phyloP scores from a whole-genome alignment of 92 coral and sea anemone species.

The Paragorgia papillata region DNA sequence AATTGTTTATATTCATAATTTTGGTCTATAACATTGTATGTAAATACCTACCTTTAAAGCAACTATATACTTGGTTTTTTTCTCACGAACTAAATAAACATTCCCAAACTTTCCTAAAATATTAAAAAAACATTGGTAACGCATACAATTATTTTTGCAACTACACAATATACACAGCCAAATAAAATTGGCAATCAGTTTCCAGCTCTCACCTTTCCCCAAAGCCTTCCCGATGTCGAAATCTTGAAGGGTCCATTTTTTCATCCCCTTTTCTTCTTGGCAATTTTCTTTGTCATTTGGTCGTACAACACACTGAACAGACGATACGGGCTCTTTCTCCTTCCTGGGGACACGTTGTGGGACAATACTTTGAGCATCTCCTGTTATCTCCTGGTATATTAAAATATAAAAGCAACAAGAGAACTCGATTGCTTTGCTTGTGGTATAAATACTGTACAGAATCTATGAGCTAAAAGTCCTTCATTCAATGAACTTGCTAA shows the following conservation, averaged over 20 bases:
- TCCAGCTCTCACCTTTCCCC: slow-evolving; percentile 72
- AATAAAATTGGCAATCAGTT: not conserved
- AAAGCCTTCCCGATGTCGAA: slow-evolving; percentile 96
- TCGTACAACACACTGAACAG: not conserved
- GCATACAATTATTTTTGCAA: not conserved
- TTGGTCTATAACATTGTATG: not conserved
- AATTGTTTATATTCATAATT: not conserved
- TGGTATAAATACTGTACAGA: not conserved
- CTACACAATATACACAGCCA: too few species aligned
- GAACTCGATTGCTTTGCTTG: not conserved
- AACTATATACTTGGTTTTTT: slow-evolving; percentile 85
- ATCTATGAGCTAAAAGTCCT: too few species aligned
- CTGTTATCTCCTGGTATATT: slow-evolving; percentile 11
- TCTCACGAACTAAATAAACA: slow-evolving; percentile 96
- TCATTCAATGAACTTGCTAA: too few species aligned
- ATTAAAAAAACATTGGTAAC: not conserved
- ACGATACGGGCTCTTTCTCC: not conserved
- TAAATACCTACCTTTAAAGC: slow-evolving; percentile 76
- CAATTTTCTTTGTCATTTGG: slow-evolving; percentile 25
- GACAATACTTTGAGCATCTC: slow-evolving; percentile 18
- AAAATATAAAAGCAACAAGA: not conserved
- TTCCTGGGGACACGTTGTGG: slow-evolving; percentile 14
- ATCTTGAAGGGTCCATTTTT: slow-evolving; percentile 77
- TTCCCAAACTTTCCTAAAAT: slow-evolving; percentile 94
- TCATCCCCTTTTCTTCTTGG: slow-evolving; percentile 15